Percentiles rank a stretch among this genome's conserved stretches.
Evolutionary conservation across 1,140 invertebrate species (phyloP).

Genomic region (Lepeophtheirus salmonis): DNA sequence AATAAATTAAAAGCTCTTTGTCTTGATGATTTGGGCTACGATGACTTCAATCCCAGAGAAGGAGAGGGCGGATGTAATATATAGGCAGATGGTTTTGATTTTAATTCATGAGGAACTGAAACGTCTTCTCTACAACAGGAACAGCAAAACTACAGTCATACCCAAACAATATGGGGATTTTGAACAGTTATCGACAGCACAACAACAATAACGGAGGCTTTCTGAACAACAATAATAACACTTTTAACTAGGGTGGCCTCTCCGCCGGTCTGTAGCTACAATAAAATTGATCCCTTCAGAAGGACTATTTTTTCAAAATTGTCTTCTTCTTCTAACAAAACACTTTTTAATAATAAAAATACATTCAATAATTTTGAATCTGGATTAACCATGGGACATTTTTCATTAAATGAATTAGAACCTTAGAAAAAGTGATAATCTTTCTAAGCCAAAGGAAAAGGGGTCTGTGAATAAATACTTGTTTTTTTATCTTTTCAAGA

Average conservation of each 20-base stretch:
- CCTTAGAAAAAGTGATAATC: slow-evolving; percentile 11
- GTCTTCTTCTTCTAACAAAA: neutral
- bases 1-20: slow-evolving; percentile 5
- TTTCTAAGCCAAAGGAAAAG: too few species aligned
- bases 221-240: neutral
- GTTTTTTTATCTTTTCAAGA: too few species aligned
- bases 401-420: slow-evolving; percentile 8
- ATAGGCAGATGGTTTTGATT: neutral
- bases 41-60: slow-evolving; percentile 16
- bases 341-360: neutral
- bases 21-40: slow-evolving; percentile 12
- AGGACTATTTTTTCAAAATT: slow-evolving; percentile 1
- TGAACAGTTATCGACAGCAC: neutral
- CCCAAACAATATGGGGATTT: neutral
- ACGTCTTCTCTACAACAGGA: neutral
- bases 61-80: neutral
- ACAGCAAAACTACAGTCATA: neutral
- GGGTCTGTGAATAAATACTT: too few species aligned
- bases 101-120: slow-evolving; percentile 9
- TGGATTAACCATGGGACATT: slow-evolving; percentile 1
- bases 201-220: neutral
- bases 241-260: too few species aligned
- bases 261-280: neutral
- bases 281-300: slow-evolving; percentile 2
- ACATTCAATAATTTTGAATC: neutral